phyloP scores from a whole-genome alignment of 2,113 vertebrate species.

The Rallus limicola region DNA sequence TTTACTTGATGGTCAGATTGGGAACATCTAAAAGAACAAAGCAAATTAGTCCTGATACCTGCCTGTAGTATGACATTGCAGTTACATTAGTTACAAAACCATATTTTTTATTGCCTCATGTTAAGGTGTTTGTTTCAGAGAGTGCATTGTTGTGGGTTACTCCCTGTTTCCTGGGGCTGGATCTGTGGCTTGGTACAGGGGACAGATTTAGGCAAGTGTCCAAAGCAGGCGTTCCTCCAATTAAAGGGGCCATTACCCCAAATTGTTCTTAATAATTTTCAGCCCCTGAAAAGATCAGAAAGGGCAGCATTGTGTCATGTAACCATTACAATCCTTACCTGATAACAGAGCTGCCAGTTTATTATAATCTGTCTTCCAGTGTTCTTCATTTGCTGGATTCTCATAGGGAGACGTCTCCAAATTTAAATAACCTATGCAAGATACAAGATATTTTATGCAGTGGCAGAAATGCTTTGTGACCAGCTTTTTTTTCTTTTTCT shows the following conservation, averaged over 20 bases:
- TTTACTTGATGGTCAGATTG: not conserved
- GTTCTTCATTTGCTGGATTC: conserved; percentile 80
- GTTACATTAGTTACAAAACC: not conserved
- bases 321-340: conserved; percentile 68
- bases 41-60: not conserved
- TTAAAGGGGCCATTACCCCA: not conserved
- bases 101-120: not conserved
- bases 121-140: not conserved
- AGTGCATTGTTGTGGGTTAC: not conserved
- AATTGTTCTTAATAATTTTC: not conserved
- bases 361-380: conserved; percentile 83
- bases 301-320: not conserved
- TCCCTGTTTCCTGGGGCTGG: not conserved
- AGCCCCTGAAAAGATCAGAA: not conserved
- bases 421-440: conserved; percentile 82
- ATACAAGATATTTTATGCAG: not conserved
- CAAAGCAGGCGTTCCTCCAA: not conserved
- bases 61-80: not conserved
- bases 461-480: not conserved
- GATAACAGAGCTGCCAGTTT: conserved; percentile 83
- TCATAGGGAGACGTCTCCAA: conserved; percentile 88
- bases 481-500: not conserved
- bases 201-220: not conserved
- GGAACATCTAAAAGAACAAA: not conserved
- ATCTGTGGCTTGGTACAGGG: not conserved